Conservation (phyloP, 2,888 invertebrate genomes). For the Dasysyrphus albostriatus region DNA sequence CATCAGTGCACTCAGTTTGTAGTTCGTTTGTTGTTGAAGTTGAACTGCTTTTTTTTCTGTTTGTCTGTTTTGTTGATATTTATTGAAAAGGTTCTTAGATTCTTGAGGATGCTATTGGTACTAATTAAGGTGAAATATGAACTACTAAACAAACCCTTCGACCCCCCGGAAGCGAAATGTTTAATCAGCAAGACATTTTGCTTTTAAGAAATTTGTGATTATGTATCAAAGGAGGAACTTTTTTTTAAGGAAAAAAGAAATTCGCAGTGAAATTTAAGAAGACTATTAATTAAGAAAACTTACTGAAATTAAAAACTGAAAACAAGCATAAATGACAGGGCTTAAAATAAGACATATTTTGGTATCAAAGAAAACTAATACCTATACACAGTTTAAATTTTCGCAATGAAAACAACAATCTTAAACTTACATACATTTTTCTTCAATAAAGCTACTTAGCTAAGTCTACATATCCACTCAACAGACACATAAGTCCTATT, state of each 20-base stretch:
- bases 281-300: neutral
- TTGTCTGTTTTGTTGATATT: slow-evolving; percentile 11
- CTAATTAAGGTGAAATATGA: slow-evolving; percentile 30
- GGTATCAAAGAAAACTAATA: neutral
- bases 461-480: neutral
- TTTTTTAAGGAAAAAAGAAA: neutral
- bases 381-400: no score
- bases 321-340: neutral
- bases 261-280: neutral
- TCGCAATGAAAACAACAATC: no score
- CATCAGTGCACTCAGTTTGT: slow-evolving; percentile 8
- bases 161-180: neutral
- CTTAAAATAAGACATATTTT: neutral
- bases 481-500: neutral
- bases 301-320: neutral
- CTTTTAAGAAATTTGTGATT: neutral
- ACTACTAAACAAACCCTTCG: neutral
- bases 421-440: neutral
- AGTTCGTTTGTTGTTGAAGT: neutral
- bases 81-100: slow-evolving; percentile 16
- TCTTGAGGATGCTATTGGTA: slow-evolving; percentile 20
- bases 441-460: neutral
- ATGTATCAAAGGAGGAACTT: neutral
- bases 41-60: no score
- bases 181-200: slow-evolving; percentile 8